Conservation (phyloP, 2,888 invertebrate genomes). For the Idaea biselata region DNA sequence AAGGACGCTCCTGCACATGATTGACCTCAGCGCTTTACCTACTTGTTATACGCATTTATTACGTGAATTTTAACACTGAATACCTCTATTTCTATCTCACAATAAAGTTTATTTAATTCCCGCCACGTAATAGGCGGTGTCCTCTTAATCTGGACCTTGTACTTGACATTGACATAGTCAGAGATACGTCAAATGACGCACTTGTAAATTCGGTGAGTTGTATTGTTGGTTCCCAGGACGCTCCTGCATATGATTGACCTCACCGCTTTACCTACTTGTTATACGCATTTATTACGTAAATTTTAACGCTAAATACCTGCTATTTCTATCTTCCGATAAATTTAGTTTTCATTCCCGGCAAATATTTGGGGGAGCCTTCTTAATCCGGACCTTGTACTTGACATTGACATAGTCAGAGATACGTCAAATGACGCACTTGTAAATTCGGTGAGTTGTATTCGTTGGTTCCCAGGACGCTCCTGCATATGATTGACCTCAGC, state of each 20-base stretch:
- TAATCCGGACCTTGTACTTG: conserved; percentile 36
- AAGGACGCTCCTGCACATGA: conserved; percentile 30
- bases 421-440: conserved; percentile 36
- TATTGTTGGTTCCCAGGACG: conserved; percentile 23
- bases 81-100: too few relatives aligned
- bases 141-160: conserved; percentile 20
- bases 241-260: conserved; percentile 35
- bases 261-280: conserved; percentile 15
- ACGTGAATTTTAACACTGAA: background rate
- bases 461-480: conserved; percentile 22
- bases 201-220: conserved; percentile 7
- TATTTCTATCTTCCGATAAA: too few relatives aligned
- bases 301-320: background rate
- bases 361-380: conserved; percentile 15
- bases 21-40: conserved; percentile 27
- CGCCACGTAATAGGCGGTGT: conserved; percentile 19
- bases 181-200: conserved; percentile 38
- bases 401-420: conserved; percentile 52
- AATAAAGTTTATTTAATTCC: too few relatives aligned
- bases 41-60: conserved; percentile 10
- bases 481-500: conserved; percentile 35
- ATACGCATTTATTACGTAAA: background rate
- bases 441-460: background rate
- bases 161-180: conserved; percentile 57
- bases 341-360: conserved; percentile 6